phyloP scores from a whole-genome alignment of 2,888 invertebrate genomes.

The Loripinus fragilis region DNA sequence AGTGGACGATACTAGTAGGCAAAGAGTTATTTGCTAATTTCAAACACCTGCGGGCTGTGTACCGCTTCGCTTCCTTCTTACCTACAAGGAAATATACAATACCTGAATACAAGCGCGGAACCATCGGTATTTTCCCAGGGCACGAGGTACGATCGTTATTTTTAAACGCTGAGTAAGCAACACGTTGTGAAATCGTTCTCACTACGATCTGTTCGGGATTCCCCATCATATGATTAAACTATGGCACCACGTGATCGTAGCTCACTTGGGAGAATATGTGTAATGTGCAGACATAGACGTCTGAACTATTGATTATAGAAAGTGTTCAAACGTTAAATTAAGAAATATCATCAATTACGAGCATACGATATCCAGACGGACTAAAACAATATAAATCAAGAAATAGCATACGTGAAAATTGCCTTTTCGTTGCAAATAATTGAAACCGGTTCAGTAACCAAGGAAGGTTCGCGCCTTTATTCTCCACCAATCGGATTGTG shows the following conservation, averaged over 20 bases:
- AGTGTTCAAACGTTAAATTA: no score
- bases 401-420: no score
- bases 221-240: not conserved
- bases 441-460: not conserved
- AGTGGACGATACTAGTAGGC: no score
- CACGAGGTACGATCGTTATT: not conserved
- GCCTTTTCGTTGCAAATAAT: not conserved
- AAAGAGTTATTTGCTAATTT: no score
- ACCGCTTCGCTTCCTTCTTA: no score
- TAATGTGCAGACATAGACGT: no score
- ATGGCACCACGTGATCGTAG: not conserved
- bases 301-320: no score
- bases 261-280: not conserved
- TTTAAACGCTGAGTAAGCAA: conserved; percentile 9
- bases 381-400: no score
- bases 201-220: not conserved
- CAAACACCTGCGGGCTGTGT: no score
- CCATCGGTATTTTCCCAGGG: not conserved
- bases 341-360: no score
- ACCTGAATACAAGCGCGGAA: not conserved
- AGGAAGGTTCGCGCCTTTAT: not conserved
- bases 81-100: no score
- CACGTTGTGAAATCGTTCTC: conserved; percentile 39
- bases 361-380: no score
- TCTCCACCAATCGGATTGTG: not conserved